Evolutionary conservation across 2,113 vertebrate genomes (phyloP), one percentile per base, ranked within the genome.

Genomic region (Ciconia maguari): DNA sequence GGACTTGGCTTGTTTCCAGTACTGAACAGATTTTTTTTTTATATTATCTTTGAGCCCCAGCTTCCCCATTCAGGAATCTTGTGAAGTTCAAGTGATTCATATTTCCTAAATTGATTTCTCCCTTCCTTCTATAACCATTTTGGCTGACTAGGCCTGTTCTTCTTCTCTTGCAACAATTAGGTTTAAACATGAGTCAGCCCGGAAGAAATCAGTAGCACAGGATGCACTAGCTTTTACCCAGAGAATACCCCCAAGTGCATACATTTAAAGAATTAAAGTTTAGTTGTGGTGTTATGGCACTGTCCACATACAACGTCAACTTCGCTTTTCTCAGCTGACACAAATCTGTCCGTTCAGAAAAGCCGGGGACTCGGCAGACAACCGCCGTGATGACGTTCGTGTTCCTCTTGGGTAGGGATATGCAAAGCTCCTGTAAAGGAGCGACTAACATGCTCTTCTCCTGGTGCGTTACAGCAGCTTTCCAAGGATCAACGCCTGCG

Each of bases 51-150:
- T 70, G 51, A 65, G 83, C 51, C 36, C 51, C 60, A 38, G 76
- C 83, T 81, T 94, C 89, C 75, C 60, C 79, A 57, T 88, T 65
- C 60, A 85, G 83, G 86, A 92, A 54, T 93, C 74, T 22, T 42
- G 65, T 82, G 75, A 90, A 83, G 55, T 90, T 82, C 44, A 76
- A 90, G 60, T 64, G 75, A 94, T 90, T 96, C 41, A 61, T 74
- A 69, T 94, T 88, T 95, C 86, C 49, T 60, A 72, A 82, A 74
- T 7, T 66, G 65, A 82, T 90, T 75, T 87, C 75, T 87, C 42
- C 69, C 78, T 92, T 74, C 46, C 79, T 88, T 21, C 46, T 74
- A 3, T 72, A 78, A 69, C 55, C 9, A 21, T 72, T 76, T 36
- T 72, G 61, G 60, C 75, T 88, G 65, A 92, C 38, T 64, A 55